Evolutionary conservation across 2,888 invertebrate species (phyloP).

Genomic region (Drosophila ezoana): DNA sequence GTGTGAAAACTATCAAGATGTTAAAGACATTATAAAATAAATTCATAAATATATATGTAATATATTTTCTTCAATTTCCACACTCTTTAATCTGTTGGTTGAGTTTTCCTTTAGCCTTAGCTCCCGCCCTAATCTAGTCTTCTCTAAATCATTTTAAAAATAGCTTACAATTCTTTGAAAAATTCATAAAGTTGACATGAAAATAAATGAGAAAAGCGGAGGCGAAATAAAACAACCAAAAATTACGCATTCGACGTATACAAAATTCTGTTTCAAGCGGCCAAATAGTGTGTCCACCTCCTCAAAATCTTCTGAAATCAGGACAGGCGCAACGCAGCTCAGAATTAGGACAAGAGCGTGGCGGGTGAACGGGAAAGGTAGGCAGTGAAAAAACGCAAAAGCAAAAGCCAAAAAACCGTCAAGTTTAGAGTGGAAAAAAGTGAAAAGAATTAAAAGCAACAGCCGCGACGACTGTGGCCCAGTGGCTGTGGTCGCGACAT

Average conservation of each 20-base stretch:
- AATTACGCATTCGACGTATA: constrained; percentile 41
- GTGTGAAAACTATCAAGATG: neutral
- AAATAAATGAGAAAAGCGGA: constrained; percentile 12
- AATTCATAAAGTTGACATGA: constrained; percentile 33
- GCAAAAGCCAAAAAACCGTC: constrained; percentile 47
- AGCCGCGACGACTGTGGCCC: constrained; percentile 77
- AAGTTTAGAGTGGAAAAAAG: constrained; percentile 56
- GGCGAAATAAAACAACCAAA: constrained; percentile 21
- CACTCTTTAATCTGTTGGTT: too few species aligned
- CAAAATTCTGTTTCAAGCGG: constrained; percentile 67
- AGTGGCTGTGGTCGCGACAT: constrained; percentile 67
- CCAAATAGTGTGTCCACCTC: constrained; percentile 48
- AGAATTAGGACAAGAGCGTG: constrained; percentile 5
- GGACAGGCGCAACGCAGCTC: constrained; percentile 27
- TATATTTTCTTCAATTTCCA: too few species aligned
- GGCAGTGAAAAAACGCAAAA: constrained; percentile 12
- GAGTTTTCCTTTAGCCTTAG: too few species aligned
- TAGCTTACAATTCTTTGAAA: constrained; percentile 37
- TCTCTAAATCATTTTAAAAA: constrained; percentile 21
- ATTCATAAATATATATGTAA: too few species aligned
- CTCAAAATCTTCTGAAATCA: constrained; percentile 55
- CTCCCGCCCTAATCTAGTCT: constrained; percentile 14
- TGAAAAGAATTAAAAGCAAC: constrained; percentile 72
- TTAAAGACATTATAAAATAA: too few species aligned
- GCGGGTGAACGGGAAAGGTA: constrained; percentile 1